Percentiles rank a stretch among this genome's conserved stretches.
Evolutionary conservation across 2,113 vertebrate species (phyloP).

Genomic region (Rana temporaria): DNA sequence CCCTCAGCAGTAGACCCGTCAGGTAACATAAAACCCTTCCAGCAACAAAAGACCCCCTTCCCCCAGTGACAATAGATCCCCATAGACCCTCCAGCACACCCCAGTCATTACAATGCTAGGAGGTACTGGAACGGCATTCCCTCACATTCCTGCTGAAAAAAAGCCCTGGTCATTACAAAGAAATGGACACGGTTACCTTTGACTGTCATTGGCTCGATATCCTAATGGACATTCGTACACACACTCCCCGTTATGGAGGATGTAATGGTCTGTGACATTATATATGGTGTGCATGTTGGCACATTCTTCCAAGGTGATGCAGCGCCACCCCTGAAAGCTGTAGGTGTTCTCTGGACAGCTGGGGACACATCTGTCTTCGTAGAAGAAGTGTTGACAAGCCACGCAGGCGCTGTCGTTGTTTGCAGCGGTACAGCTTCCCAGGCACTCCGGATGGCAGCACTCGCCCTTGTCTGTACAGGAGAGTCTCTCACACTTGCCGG

Average conservation of each 20-base stretch:
- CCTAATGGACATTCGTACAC: constrained; percentile 91
- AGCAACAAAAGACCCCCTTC: too few species aligned
- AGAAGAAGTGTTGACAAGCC: constrained; percentile 90
- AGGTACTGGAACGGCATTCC: too few species aligned
- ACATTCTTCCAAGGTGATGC: constrained; percentile 89
- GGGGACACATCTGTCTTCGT: constrained; percentile 83
- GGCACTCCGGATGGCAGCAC: constrained; percentile 93
- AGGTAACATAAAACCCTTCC: too few species aligned
- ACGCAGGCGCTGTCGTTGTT: constrained; percentile 86
- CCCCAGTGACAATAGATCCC: too few species aligned
- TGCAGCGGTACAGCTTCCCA: constrained; percentile 87
- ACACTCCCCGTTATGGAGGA: constrained; percentile 93
- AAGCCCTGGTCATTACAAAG: too few species aligned
- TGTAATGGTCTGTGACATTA: constrained; percentile 81
- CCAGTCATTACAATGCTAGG: too few species aligned
- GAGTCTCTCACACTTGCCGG: constrained; percentile 80
- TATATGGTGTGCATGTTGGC: constrained; percentile 79
- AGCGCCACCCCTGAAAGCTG: constrained; percentile 96
- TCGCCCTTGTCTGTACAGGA: constrained; percentile 85
- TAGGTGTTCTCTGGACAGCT: constrained; percentile 89
- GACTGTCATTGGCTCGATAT: constrained; percentile 89
- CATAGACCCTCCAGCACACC: too few species aligned
- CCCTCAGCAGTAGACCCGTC: too few species aligned
- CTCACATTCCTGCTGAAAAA: too few species aligned
- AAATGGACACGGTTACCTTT: constrained; percentile 75